Conservation (phyloP, 1,140 invertebrate species). For the Ceratina australensis region DNA sequence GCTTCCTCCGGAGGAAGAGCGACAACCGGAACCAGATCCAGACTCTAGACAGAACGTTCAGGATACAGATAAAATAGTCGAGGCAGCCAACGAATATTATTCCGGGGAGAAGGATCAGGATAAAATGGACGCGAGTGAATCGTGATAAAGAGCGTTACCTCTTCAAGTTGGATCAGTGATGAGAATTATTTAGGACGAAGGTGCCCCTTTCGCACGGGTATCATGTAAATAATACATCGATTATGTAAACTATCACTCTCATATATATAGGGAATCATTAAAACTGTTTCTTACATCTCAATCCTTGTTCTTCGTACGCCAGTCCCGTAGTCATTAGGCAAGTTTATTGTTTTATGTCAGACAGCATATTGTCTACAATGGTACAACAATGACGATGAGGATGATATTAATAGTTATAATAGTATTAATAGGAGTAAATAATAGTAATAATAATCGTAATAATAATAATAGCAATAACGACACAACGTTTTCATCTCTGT, state of each 20-base stretch:
- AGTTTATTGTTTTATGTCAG: conserved; percentile 67
- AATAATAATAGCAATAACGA: conserved; percentile 63
- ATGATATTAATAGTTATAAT: conserved; percentile 60
- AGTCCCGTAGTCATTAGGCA: conserved; percentile 55
- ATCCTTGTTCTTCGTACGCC: too few relatives aligned
- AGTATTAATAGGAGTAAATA: conserved; percentile 55
- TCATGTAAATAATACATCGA: too few relatives aligned
- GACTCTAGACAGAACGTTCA: conserved; percentile 89
- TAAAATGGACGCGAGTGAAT: conserved; percentile 79
- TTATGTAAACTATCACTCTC: neutral
- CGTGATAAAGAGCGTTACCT: conserved; percentile 58
- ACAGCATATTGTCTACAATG: conserved; percentile 64
- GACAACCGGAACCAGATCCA: conserved; percentile 89
- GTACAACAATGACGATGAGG: conserved; percentile 63
- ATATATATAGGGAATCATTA: conserved; percentile 33
- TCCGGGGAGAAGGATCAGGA: conserved; percentile 93
- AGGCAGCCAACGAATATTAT: conserved; percentile 95
- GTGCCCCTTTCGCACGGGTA: too few relatives aligned
- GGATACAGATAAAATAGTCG: conserved; percentile 91
- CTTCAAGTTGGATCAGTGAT: neutral
- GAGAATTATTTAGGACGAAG: too few relatives aligned
- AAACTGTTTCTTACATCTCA: conserved; percentile 21
- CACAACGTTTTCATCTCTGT: conserved; percentile 70
- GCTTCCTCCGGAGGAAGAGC: conserved; percentile 84
- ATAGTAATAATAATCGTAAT: conserved; percentile 62